Base-by-base conservation (phyloP, 2,113 vertebrate genomes). In the Mola mola region DNA sequence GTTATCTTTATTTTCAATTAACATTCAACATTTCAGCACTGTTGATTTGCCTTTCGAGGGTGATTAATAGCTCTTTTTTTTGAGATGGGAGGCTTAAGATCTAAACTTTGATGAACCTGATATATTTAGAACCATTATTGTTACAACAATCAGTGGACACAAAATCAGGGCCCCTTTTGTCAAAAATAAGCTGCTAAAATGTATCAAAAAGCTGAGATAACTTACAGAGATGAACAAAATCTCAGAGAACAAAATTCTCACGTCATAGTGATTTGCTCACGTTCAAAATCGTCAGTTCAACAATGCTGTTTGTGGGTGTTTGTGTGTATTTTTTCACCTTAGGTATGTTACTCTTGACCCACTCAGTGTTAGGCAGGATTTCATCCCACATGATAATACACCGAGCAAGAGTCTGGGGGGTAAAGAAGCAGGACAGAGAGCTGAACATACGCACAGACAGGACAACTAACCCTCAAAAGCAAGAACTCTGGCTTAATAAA, bases 321-420 rank as follows among this genome's bases (percentile, higher is more conserved):
- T 29, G 28, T 34, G 51, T 47, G 64, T 36, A 13, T 59, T 42
- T 78, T 81, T 92, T 89, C 86, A 98, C 97, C 72, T 96, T 94
- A 71, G 97, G 97, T 74, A 98, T 94, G 4, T 98, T 98, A 87
- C 96, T 96, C 73, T 95, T 95, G 65, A 99, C 94, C 97, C 97
- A 99, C 66, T 97, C 94, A 19, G 94, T 92, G 81, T 94, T 93
- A 16, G 97, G 97, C 57, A 97, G 83, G 84, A 98, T 98, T 82
- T 98, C 96, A 86, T 98, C 96, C 97, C 97, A 99, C 89, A 99
- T 90, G 88, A 99, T 98, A 63, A 99, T 92, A 81, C 96, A 97
- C 28, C 95, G 93, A 70, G 97, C 96, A 52, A 99, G 90, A 16
- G 96, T 98, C 97, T 98, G 80, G 51, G 47, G 63, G 19, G 15